Evolutionary conservation across 2,797 vertebrate species (phyloP).

Genomic region (Lacerta agilis): DNA sequence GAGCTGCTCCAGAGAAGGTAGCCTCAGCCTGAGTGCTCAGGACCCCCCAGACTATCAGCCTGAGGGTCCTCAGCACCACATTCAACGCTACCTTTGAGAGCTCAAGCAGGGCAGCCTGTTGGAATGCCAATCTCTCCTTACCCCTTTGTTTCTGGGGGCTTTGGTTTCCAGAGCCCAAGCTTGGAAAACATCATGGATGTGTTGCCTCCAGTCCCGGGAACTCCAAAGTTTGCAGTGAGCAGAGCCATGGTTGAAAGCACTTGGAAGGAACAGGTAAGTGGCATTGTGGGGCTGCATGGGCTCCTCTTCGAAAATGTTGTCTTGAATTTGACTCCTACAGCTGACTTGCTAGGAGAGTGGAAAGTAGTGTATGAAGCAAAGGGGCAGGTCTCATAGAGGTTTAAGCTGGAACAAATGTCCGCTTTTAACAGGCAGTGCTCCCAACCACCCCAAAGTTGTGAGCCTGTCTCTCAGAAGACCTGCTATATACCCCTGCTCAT

Average conservation of each 20-base stretch:
- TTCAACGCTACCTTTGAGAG: too few species aligned
- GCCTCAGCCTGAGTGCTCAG: too few species aligned
- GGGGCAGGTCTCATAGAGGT: neutral
- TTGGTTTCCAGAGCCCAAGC: neutral
- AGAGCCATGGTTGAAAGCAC: neutral
- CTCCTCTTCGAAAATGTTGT: neutral
- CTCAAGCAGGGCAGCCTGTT: neutral
- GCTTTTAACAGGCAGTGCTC: neutral
- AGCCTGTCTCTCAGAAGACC: neutral
- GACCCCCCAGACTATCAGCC: too few species aligned
- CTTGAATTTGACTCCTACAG: neutral
- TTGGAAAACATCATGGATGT: neutral
- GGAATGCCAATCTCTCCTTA: neutral
- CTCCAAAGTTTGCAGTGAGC: neutral
- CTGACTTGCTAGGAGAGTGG: too few species aligned
- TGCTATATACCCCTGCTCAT: neutral
- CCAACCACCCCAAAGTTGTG: neutral
- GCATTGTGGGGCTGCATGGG: too few species aligned
- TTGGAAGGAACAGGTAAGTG: constrained; percentile 8
- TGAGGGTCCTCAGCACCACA: too few species aligned
- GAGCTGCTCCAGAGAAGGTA: too few species aligned
- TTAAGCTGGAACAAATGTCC: neutral
- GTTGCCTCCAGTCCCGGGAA: neutral
- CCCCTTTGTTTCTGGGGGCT: neutral
- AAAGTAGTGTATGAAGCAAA: neutral